These are phyloP conservation scores for Eulemur coronatus DNA, from an alignment of 2,797 vertebrate species.

Conservation along the genomic window DNA sequence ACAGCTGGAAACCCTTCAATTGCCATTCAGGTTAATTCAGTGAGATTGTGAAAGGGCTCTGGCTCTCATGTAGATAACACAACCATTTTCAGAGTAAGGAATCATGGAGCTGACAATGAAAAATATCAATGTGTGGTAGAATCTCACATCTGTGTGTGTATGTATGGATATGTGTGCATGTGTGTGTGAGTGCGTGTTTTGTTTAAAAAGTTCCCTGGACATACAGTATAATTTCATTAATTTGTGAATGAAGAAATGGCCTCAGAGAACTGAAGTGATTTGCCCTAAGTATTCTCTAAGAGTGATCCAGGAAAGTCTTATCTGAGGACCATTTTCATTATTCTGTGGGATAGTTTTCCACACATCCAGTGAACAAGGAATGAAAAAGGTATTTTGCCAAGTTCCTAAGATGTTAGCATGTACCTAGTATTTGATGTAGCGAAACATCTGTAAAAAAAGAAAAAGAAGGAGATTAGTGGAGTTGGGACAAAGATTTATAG, in stretches of 20 bases:
- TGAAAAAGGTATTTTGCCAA: neutral
- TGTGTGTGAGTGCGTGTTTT: neutral
- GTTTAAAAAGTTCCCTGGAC: neutral
- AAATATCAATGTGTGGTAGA: accelerated
- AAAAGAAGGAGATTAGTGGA: neutral
- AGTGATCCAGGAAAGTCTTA: neutral
- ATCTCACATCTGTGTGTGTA: accelerated
- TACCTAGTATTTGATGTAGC: neutral
- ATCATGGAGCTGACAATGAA: neutral
- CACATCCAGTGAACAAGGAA: neutral
- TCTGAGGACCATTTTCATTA: neutral
- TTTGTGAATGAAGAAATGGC: neutral
- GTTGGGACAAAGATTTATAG: neutral
- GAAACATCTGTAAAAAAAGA: neutral
- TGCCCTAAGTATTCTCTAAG: neutral
- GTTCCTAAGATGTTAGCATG: neutral
- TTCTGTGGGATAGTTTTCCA: neutral
- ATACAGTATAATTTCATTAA: neutral
- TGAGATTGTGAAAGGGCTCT: neutral
- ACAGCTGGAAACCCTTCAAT: neutral
- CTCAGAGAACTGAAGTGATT: neutral
- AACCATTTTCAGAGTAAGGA: neutral
- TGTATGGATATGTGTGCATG: accelerated
- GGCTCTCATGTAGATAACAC: too few species aligned
- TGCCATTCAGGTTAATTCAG: neutral